Conservation (phyloP, 2,888 invertebrate genomes). For the Xestia ashworthii region DNA sequence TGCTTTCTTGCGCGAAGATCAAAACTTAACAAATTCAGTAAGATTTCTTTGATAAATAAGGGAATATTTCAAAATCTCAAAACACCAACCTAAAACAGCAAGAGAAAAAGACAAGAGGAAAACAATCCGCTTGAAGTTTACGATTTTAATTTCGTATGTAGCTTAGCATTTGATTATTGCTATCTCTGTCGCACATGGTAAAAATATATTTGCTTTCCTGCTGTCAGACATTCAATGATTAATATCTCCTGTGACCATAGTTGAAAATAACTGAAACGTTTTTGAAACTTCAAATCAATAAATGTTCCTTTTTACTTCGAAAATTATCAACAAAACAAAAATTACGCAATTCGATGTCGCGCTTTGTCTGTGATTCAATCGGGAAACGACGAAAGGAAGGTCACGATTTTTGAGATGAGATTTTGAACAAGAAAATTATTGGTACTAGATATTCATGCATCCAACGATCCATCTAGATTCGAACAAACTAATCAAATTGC, state of each 20-base stretch:
- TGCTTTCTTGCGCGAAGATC: slow-evolving; percentile 12
- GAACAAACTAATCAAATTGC: too few relatives aligned
- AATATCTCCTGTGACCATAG: background rate
- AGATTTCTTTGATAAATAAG: slow-evolving; percentile 77
- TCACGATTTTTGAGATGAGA: too few relatives aligned
- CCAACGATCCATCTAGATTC: too few relatives aligned
- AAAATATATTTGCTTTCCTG: slow-evolving; percentile 7
- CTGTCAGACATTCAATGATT: slow-evolving; percentile 12
- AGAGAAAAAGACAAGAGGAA: slow-evolving; percentile 67
- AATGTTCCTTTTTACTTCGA: slow-evolving; percentile 9
- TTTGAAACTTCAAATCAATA: background rate
- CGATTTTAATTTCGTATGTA: background rate
- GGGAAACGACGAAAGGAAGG: too few relatives aligned
- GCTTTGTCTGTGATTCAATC: too few relatives aligned
- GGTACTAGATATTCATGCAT: too few relatives aligned
- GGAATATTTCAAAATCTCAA: slow-evolving; percentile 61
- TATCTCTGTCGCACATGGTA: slow-evolving; percentile 23
- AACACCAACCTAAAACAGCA: slow-evolving; percentile 70
- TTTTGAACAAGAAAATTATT: too few relatives aligned
- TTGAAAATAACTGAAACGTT: slow-evolving; percentile 14
- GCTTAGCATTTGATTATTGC: slow-evolving; percentile 9
- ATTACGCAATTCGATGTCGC: too few relatives aligned
- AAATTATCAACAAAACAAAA: background rate
- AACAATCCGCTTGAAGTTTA: slow-evolving; percentile 16
- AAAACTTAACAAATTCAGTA: slow-evolving; percentile 43